Base-by-base conservation (phyloP, 2,113 vertebrate genomes). In the Triplophysa rosa region DNA sequence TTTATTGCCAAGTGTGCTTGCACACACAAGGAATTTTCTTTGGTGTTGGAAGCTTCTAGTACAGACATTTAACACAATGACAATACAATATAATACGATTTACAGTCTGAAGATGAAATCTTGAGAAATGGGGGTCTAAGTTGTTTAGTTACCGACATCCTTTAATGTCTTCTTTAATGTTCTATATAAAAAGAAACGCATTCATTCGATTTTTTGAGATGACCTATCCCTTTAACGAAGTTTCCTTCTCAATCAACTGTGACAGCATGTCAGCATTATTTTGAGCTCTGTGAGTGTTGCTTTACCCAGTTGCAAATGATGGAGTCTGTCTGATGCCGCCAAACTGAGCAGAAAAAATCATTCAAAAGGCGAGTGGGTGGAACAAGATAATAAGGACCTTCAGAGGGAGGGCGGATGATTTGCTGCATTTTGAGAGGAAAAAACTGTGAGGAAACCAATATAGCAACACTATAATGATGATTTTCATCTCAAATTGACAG, bases 321-420 rank as follows among this genome's bases (percentile, higher is more conserved):
- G 67, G 47, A 72, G 54, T 73, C 70, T 8, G n/a, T 29, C 54
- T 24, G n/a, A 59, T 37, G 49, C 68, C 37, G 49, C 68, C 49
- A 71, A 59, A 42, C 58, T 8, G 54, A 73, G 70, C 33, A 42
- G n/a, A 19, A 37, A 13, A 73, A 73, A 73, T 58, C 33, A 71
- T 71, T 71, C 29, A 71, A 52, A 70, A 37, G 21, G 70, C 8
- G n/a, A 73, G 70, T 59, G 33, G 29, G 70, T 61, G 54, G 33
- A 61, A 59, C 29, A 73, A 59, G 54, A 73, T 73, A 73, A 73
- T 73, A 29, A 73, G 69, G n/a, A 73, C 70, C 21, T 61, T 33
- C 70, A 73, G 54, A 8, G 16, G 54, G 12, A 73, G 69, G 52
- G 24, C 5, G 26, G 52, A 58, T 21, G 52, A 58, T 58, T n/a